Conservation (phyloP, 2,113 vertebrate species). For the Rhabdomys dilectus region DNA sequence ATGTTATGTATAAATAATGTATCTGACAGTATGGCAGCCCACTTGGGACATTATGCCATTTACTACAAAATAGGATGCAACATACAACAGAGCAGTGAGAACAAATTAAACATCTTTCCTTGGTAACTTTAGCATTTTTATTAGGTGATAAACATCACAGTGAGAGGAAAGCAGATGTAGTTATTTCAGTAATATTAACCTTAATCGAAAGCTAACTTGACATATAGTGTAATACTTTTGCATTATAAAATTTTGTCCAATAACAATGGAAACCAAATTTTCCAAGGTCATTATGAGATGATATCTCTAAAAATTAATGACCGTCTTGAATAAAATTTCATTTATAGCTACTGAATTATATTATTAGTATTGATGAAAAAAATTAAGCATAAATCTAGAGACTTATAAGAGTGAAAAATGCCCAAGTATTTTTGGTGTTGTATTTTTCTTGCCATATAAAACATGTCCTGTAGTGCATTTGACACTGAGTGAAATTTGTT, state of each 20-base stretch:
- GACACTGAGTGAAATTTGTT: constrained; percentile 26
- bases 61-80: constrained; percentile 91
- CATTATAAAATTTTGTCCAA: constrained; percentile 76
- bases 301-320: constrained; percentile 75
- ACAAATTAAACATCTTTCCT: constrained; percentile 91
- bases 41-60: constrained; percentile 91
- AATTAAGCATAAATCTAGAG: constrained; percentile 62
- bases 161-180: constrained; percentile 85
- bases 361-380: constrained; percentile 75
- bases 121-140: constrained; percentile 90
- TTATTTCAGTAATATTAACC: constrained; percentile 87
- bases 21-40: constrained; percentile 90
- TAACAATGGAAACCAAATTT: constrained; percentile 78
- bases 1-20: constrained; percentile 93
- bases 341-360: constrained; percentile 61
- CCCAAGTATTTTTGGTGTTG: constrained; percentile 18
- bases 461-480: not conserved
- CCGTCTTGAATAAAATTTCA: constrained; percentile 68
- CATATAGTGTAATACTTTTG: constrained; percentile 81
- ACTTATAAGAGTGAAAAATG: constrained; percentile 66
- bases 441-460: constrained; percentile 64
- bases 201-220: constrained; percentile 85
- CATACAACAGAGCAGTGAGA: constrained; percentile 89
- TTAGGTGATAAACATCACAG: constrained; percentile 88
- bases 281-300: constrained; percentile 73